Base-by-base conservation (phyloP, 2,888 invertebrate genomes). In the Ichneumon xanthorius region DNA sequence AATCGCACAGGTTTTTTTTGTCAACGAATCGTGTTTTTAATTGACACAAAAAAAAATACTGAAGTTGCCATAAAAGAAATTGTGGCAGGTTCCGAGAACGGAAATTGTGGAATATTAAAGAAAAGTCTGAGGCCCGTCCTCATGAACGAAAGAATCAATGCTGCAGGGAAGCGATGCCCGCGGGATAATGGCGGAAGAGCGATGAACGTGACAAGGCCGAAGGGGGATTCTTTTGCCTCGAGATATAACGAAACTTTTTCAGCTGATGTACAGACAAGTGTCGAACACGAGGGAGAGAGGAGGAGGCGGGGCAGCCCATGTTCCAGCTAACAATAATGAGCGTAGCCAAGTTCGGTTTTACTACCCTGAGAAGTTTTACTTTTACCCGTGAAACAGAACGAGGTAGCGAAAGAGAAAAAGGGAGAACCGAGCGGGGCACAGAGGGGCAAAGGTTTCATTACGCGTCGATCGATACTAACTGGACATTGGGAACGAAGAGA, bases 391-490 rank as follows among this genome's bases (percentile, higher is more conserved):
- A 50, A 55, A 16, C 2, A 26, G 58, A 22, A 14, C 58, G 58
- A 58, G 14, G 26, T 4, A 14, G 58, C 58, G 58, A 58, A 26
- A 26, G 19, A 53, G 53, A 53, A 19, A 53, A 19, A 53, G 53
- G 7, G 48, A 50, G 14, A 45, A 30, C 2, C 14, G 50, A n/a
- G 22, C 55, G 19, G 50, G 65, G 50, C n/a, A 4, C 33, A 61
- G 58, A 61, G 33, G 3, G 58, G 45, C 61, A 58, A 55, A 71
- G 33, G 50, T 76, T 80, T 76, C 75, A 80, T 84, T 84, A 75
- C 61, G 22, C 40, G 9, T 5, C 50, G 83, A 84, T 84, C 83
- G 79, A 84, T 80, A 71, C 68, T 55, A 55, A 65, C 58, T 75
- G 80, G 79, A 73, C 82, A 78, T 40, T 68, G 61, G 68, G 61